A percentile compares a stretch with the other conserved stretches of the same genome.
Conservation (phyloP, 1,140 invertebrate species). For the Ridgeia piscesae region DNA sequence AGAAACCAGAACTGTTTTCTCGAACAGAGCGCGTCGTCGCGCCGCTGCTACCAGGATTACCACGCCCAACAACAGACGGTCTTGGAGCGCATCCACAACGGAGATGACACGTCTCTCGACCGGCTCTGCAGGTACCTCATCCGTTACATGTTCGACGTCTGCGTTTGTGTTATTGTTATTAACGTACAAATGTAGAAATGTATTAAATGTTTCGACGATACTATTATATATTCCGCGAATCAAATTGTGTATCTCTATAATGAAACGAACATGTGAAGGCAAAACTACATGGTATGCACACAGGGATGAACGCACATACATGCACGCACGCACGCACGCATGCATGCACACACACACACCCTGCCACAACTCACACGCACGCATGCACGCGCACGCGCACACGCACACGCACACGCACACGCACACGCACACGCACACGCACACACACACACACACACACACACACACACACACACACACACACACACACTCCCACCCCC, state of each 20-base stretch:
- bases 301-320: not conserved
- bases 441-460: not conserved
- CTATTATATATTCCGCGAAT: not conserved
- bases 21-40: not conserved
- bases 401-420: not conserved
- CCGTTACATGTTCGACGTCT: not conserved
- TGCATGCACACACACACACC: no score
- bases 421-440: not conserved
- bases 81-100: not conserved
- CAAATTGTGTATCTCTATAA: not conserved
- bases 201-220: not conserved
- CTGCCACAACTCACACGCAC: no score
- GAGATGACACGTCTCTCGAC: not conserved
- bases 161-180: not conserved
- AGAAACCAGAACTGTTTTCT: slow-evolving; percentile 11
- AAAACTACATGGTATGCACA: no score
- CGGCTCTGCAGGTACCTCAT: slow-evolving; percentile 8
- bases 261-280: not conserved
- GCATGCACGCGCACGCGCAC: not conserved
- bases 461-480: not conserved
- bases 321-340: no score
- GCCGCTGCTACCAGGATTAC: not conserved
- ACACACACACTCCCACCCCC: no score
- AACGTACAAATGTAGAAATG: not conserved
- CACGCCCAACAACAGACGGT: not conserved